A percentile compares a stretch with the other conserved stretches of the same genome.
phyloP scores from a whole-genome alignment of 2,888 invertebrate genomes.

The Schrankia costaestrigalis region DNA sequence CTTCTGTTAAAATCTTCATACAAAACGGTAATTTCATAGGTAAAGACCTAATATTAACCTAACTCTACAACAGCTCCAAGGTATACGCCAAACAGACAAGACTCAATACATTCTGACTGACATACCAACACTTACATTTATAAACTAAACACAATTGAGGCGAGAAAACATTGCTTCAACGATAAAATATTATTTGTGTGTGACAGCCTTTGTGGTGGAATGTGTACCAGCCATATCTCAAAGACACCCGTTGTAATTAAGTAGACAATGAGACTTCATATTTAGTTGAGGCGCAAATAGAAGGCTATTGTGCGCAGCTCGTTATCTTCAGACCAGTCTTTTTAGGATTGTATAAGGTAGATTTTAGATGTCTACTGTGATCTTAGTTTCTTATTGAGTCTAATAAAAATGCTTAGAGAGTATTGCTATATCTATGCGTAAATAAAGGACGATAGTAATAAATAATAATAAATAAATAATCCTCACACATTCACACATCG shows the following conservation, averaged over 20 bases:
- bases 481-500: too few relatives aligned
- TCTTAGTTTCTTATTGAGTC: slow-evolving; percentile 46
- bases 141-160: slow-evolving; percentile 57
- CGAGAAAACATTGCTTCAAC: slow-evolving; percentile 51
- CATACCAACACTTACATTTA: too few relatives aligned
- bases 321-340: slow-evolving; percentile 73
- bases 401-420: too few relatives aligned
- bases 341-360: slow-evolving; percentile 66
- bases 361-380: slow-evolving; percentile 42
- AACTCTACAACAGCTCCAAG: too few relatives aligned
- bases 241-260: slow-evolving; percentile 75
- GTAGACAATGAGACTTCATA: slow-evolving; percentile 76
- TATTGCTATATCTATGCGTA: too few relatives aligned
- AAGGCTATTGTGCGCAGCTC: slow-evolving; percentile 58
- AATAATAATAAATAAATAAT: too few relatives aligned
- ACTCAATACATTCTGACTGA: too few relatives aligned
- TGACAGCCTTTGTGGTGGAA: slow-evolving; percentile 66
- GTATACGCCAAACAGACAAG: too few relatives aligned
- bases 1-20: too few relatives aligned
- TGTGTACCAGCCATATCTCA: slow-evolving; percentile 67
- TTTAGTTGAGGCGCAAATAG: slow-evolving; percentile 57
- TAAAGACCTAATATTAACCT: too few relatives aligned
- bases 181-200: slow-evolving; percentile 73
- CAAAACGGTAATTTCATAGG: too few relatives aligned
- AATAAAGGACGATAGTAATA: too few relatives aligned